Evolutionary conservation across 92 coral and sea anemone genomes (phyloP), one percentile per base, ranked within the genome.

Genomic region (Palythoa grandis): DNA sequence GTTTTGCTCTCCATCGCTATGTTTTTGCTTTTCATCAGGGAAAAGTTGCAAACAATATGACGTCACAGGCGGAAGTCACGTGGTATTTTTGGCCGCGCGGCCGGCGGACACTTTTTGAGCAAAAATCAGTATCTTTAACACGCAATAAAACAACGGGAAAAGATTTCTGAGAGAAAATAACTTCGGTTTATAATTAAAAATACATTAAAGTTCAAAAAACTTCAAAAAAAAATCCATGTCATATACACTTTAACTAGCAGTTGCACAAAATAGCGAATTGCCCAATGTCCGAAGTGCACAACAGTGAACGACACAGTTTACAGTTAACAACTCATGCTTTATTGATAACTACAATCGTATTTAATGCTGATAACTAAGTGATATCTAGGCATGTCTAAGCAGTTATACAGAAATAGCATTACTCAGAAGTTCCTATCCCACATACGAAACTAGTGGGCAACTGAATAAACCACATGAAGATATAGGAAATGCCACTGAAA

Each of bases 311-410:
- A 75, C 79, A 75, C 79, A 75, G 63, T 75, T 75, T 52, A 39
- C 60, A 75, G 40, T 40, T 72, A 72, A 75, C 20, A 52, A 75
- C 39, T 75, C 79, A 52, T 75, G 79, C n/a, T 75, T 75, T 75
- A 75, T 74, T 74, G 43, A 29, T 14, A 72, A 72, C 17, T 75
- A 5, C 63, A 75, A 22, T 75, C 63, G 5, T 74, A 50, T 74
- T 74, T 74, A n/a, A 74, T 50, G 48, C 79, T 48, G 79, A 39
- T 74, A 74, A 74, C 29, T 47, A 40, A 14, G 74, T 24, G 1
- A 35, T 69, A 39, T 72, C 77, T 3, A 38, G 77, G 77, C 17
- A 53, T 72, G 56, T 72, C 77, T 17, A 72, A 22, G 77, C 56
- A 22, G 56, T 72, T 72, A 13, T 0, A 72, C 15, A 72, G 53